Conservation (phyloP, 53 echinoderm and acorn worm genomes). For the Echinarachnius parma region DNA sequence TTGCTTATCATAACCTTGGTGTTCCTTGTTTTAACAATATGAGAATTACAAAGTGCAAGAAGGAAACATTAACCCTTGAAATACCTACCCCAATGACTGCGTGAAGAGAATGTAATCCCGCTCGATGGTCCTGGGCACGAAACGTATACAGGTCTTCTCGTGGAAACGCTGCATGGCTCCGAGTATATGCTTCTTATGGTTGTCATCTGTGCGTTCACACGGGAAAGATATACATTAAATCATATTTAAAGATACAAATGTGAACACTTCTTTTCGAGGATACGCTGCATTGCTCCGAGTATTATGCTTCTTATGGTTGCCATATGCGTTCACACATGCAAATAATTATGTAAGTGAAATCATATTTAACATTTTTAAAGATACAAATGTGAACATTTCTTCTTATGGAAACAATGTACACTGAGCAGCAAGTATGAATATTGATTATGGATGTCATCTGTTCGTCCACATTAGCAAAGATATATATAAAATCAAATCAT, state of each 20-base stretch:
- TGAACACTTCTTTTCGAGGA: conserved; percentile 77
- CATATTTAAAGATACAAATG: neutral
- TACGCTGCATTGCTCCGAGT: conserved; percentile 66
- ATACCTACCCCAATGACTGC: conserved; percentile 60
- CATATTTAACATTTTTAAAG: too few relatives aligned
- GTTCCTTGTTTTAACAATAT: too few relatives aligned
- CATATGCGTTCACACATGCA: conserved; percentile 24
- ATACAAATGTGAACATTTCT: too few relatives aligned
- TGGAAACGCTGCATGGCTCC: conserved; percentile 85
- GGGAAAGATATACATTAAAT: neutral
- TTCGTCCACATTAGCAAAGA: too few relatives aligned
- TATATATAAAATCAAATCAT: too few relatives aligned
- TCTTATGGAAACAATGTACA: too few relatives aligned
- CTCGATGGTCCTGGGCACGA: conserved; percentile 78
- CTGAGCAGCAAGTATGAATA: too few relatives aligned
- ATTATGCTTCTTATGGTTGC: conserved; percentile 54
- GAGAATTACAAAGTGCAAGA: too few relatives aligned
- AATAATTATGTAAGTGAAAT: too few relatives aligned
- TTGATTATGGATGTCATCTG: too few relatives aligned
- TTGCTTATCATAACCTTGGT: too few relatives aligned
- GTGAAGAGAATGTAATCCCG: conserved; percentile 76
- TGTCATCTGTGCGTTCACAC: conserved; percentile 55
- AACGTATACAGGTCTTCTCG: conserved; percentile 85
- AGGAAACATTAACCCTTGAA: too few relatives aligned
- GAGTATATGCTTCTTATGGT: conserved; percentile 66